These are phyloP conservation scores for Athalia circularis DNA, from an alignment of 2,888 invertebrate species.

Conservation along the genomic window DNA sequence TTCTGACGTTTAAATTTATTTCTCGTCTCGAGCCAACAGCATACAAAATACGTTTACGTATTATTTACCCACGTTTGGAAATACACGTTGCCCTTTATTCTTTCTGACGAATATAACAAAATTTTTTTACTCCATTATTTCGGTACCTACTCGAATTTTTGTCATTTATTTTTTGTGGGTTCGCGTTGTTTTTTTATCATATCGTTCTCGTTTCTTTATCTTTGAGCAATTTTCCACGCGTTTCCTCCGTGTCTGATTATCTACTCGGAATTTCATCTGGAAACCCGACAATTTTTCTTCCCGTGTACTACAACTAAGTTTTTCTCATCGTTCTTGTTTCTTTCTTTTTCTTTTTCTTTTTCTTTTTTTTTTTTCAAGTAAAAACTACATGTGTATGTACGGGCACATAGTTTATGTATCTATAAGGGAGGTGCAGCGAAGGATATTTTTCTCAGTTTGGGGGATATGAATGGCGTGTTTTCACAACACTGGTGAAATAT, in stretches of 20 bases:
- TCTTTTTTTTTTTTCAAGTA: background rate
- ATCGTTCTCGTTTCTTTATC: no score
- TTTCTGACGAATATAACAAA: no score
- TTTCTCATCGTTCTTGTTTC: background rate
- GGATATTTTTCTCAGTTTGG: conserved; percentile 37
- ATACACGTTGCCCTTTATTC: no score
- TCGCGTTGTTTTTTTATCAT: no score
- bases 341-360: background rate
- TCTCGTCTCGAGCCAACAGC: background rate
- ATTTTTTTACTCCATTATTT: no score
- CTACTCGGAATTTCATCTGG: no score
- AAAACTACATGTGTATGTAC: background rate
- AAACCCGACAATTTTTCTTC: background rate
- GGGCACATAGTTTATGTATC: background rate
- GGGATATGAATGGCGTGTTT: conserved; percentile 44
- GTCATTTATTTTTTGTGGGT: no score
- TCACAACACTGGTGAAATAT: conserved; percentile 47
- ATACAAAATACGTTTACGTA: no score
- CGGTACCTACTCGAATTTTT: no score
- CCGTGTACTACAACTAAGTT: background rate
- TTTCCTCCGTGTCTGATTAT: no score
- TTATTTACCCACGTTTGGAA: no score
- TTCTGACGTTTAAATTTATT: background rate
- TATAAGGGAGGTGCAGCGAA: background rate
- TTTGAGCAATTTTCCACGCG: no score